phyloP scores from a whole-genome alignment of 1,140 invertebrate species.

The Harpegnathos saltator region DNA sequence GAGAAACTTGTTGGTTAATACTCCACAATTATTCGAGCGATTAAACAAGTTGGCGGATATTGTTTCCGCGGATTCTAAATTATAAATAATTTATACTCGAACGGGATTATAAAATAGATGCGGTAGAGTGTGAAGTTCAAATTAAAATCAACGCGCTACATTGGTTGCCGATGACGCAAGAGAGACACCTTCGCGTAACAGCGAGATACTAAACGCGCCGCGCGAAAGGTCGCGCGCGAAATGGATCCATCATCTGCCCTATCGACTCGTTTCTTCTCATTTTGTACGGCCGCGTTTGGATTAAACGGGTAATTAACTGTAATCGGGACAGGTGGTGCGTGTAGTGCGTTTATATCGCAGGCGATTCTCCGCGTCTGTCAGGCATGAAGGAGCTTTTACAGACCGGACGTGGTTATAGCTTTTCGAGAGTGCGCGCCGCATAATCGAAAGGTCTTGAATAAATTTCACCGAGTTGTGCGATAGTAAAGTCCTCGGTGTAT shows the following conservation, averaged over 20 bases:
- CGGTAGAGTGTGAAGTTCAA: too few relatives aligned
- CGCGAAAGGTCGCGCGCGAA: background rate
- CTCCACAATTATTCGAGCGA: too few relatives aligned
- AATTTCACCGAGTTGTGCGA: conserved; percentile 6
- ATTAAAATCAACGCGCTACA: too few relatives aligned
- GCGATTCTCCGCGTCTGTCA: conserved; percentile 8
- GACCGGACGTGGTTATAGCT: conserved; percentile 15
- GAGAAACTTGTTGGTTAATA: too few relatives aligned
- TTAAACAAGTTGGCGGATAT: too few relatives aligned
- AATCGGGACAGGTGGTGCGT: conserved; percentile 62
- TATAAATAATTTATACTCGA: too few relatives aligned
- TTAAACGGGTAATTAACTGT: conserved; percentile 67
- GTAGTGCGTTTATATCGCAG: conserved; percentile 8
- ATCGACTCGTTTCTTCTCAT: background rate
- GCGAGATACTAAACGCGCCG: background rate
- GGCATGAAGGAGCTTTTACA: conserved; percentile 48
- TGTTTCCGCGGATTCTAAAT: too few relatives aligned
- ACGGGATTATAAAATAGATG: too few relatives aligned
- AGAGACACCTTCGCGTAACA: too few relatives aligned
- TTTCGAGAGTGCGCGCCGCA: background rate
- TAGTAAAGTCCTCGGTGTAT: conserved; percentile 1
- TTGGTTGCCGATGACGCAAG: too few relatives aligned
- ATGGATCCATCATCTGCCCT: background rate
- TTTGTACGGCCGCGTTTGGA: conserved; percentile 39
- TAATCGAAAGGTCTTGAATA: conserved; percentile 37